A percentile compares a stretch with the other conserved stretches of the same genome.
phyloP scores from a whole-genome alignment of 2,797 vertebrate species.

The Micrastur ruficollis region DNA sequence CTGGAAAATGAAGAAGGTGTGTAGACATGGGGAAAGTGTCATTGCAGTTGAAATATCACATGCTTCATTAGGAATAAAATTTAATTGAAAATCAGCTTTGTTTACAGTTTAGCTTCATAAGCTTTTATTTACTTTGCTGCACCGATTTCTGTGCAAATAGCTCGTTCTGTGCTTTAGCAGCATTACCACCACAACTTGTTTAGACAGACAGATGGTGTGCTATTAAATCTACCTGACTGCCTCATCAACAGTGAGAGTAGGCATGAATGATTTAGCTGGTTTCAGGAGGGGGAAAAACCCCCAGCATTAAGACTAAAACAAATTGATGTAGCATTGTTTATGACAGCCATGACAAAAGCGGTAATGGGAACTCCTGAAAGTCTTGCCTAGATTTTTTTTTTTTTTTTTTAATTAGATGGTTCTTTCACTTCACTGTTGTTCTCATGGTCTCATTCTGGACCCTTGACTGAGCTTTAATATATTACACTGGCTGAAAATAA shows the following conservation, averaged over 20 bases:
- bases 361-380: not conserved
- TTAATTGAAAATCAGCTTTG: not conserved
- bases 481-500: not conserved
- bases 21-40: not conserved
- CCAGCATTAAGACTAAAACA: not conserved
- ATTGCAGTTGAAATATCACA: not conserved
- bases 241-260: not conserved
- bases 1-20: not conserved
- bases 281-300: not conserved
- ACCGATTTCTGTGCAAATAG: not conserved
- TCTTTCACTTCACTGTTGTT: not conserved
- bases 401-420: not conserved
- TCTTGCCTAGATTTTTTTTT: not conserved
- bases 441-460: not conserved
- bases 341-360: not conserved
- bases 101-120: not conserved
- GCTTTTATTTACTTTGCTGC: slow-evolving; percentile 1
- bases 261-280: not conserved
- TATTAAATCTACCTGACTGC: slow-evolving; percentile 22
- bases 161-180: not conserved
- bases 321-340: not conserved
- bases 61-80: not conserved
- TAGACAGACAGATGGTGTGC: slow-evolving; percentile 25
- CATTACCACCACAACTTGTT: not conserved
- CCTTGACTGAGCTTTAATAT: not conserved